Base-by-base conservation (phyloP, 2,888 invertebrate genomes). In the Cheilosia variabilis region DNA sequence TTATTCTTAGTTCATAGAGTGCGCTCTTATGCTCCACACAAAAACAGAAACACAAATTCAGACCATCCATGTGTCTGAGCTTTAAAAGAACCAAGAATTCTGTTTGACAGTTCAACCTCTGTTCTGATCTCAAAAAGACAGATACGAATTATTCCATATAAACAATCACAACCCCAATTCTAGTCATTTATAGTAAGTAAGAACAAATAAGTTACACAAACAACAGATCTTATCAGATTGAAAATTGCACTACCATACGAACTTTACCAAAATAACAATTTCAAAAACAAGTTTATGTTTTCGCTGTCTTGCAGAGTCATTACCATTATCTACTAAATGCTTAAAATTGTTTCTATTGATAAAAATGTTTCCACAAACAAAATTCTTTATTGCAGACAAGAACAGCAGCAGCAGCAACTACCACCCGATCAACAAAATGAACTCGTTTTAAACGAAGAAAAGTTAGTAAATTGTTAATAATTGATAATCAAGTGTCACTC, bases 391-490 rank as follows among this genome's bases (percentile, higher is more conserved):
- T 82, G 17, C 77, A 82, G 82, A 58, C 82, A 66, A 72, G 71
- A 53, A 43, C 72, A 72, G 60, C 66, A 55, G 55, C 73, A 84
- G 65, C 60, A 68, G 31, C 60, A 68, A 31, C 55, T 83, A n/a
- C 68, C 87, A 45, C 41, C 76, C 27, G 77, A 72, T 43, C 77
- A 77, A 3, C 76, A 88, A 78, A 86, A 81, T 17, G 78, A 87
- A 87, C 88, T 89, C 87, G 88, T 89, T 80, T 84, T 89, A 57
- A 89, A 89, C 73, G 89, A 89, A 88, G 89, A 89, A 87, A 89
- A 89, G 89, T 89, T 88, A 87, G 89, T 89, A 89, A 75, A 71
- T 62, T 47, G 19, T 13, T 60, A 19, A 10, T 60, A 19, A 10
- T 31, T 22, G 65, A 65, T 75, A 65, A 55, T 24, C 27, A 45